Evolutionary conservation across 2,113 vertebrate species (phyloP), one percentile per base, ranked within the genome.

Genomic region (Melanostigma gelatinosum): DNA sequence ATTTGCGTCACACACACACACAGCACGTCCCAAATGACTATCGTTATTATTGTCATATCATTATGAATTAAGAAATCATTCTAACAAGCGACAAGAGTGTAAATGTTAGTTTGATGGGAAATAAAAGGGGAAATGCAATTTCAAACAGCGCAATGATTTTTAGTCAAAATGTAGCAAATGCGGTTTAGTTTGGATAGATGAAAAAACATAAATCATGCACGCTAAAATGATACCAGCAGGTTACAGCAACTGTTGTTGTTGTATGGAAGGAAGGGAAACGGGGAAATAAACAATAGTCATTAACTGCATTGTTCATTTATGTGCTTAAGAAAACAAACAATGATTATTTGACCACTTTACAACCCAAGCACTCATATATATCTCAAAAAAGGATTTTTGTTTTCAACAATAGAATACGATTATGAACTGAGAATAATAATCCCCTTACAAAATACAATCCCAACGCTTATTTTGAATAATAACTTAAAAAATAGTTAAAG

Each of bases 1-100:
- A 91, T 92, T 92, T 89, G 81, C 87, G 88, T 92, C 92, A 91
- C 60, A 92, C 60, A 86, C 60, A 86, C 81, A 44, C 83, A 55
- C 83, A 88, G 83, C 87, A 82, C 46, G 80, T 67, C 64, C 77
- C 16, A 18, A 71, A 58, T 55, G 42, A 77, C 74, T 71, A 64
- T 85, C 55, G 40, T 82, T 71, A 85, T 82, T 77, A 85, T 80
- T 73, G 55, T 75, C 58, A 65, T 61, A 40, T 81, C 63, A 83
- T 68, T 66, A 58, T 52, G 62, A 82, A 58, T 66, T 72, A 34
- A 71, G 68, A 50, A 76, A 69, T 79, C 5, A n/a, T 61, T 80
- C 65, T 38, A 76, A 70, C 73, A 64, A 70, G 69, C 22, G 62
- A 18, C 8, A 8, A 50, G 64, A 62, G 72, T 24, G 18, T 52